A percentile compares a stretch with the other conserved stretches of the same genome.
Evolutionary conservation across 1,140 invertebrate genomes (phyloP).

Genomic region (Lepidotrigona ventralis): DNA sequence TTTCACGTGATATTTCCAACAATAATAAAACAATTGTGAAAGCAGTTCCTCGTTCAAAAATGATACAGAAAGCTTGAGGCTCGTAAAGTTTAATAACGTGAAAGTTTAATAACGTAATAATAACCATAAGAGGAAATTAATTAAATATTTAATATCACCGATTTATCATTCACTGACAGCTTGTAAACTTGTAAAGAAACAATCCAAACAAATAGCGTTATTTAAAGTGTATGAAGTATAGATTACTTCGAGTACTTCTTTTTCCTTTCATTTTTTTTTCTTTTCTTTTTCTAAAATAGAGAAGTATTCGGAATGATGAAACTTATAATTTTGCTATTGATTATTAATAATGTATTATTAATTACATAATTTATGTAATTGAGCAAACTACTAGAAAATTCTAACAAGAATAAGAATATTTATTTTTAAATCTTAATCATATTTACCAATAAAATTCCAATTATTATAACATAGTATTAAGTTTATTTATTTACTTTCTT

Average conservation of each 20-base stretch:
- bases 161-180: conserved; percentile 2
- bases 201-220: background rate
- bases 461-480: too few relatives aligned
- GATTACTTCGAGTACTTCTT: background rate
- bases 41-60: too few relatives aligned
- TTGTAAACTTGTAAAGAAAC: background rate
- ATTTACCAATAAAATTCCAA: too few relatives aligned
- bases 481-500: background rate
- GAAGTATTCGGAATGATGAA: background rate
- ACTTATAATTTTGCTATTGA: background rate
- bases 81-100: too few relatives aligned
- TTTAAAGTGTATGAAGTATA: background rate
- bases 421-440: too few relatives aligned
- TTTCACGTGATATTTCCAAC: background rate
- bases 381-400: background rate
- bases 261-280: background rate
- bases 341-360: background rate
- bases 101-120: background rate
- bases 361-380: background rate
- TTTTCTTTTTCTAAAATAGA: background rate
- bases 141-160: background rate
- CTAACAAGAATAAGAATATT: background rate
- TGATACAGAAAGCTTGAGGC: background rate
- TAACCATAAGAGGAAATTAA: background rate
- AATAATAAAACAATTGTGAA: background rate